Conservation (phyloP, 2,113 vertebrate genomes). For the Myotis davidii region DNA sequence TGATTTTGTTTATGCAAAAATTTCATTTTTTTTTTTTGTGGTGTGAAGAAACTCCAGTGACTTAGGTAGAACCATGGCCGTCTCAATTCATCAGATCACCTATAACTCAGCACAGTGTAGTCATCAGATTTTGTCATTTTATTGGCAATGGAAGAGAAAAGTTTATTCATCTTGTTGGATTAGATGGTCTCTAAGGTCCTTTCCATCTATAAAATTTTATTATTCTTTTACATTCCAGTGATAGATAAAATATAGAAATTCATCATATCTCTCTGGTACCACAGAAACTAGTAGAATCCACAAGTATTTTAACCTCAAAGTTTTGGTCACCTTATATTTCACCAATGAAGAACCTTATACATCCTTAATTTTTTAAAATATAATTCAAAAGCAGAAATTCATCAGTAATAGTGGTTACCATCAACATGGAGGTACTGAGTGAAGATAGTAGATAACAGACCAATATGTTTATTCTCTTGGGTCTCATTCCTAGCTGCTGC, state of each 20-base stretch:
- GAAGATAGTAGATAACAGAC: background rate
- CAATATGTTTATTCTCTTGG: background rate
- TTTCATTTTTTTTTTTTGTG: conserved; percentile 31
- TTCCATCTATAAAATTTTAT: conserved; percentile 76
- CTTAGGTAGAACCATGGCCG: conserved; percentile 44
- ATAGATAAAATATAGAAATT: conserved; percentile 71
- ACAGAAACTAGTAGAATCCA: conserved; percentile 33
- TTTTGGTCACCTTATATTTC: conserved; percentile 53
- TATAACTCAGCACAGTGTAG: conserved; percentile 73
- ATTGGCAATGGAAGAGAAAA: conserved; percentile 76
- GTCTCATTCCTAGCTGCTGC: background rate
- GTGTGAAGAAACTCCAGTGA: conserved; percentile 49
- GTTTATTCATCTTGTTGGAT: conserved; percentile 80
- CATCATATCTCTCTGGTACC: conserved; percentile 66
- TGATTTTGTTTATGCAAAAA: conserved; percentile 72
- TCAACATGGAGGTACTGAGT: background rate
- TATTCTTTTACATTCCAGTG: conserved; percentile 68
- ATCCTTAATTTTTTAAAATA: background rate
- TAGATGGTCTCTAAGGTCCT: conserved; percentile 78
- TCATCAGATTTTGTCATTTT: conserved; percentile 72
- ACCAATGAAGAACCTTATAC: background rate
- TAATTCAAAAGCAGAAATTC: conserved; percentile 44
- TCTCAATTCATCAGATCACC: conserved; percentile 73
- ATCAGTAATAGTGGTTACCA: background rate
- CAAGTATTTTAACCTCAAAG: conserved; percentile 52